Evolutionary conservation across 2,113 vertebrate genomes (phyloP).

Genomic region (Laticauda colubrina): DNA sequence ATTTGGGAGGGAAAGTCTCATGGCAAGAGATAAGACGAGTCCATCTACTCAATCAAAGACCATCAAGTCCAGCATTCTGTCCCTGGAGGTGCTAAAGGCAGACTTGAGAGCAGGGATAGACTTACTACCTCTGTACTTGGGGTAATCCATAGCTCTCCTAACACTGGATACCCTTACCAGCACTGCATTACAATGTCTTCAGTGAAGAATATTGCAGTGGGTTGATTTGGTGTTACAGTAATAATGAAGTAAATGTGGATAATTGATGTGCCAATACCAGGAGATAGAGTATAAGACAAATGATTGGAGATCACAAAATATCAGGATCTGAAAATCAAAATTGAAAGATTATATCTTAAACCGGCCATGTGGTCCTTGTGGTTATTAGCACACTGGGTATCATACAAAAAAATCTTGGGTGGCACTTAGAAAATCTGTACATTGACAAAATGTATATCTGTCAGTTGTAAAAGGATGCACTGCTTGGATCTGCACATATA

Average conservation of each 20-base stretch:
- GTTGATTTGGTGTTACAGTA: background rate
- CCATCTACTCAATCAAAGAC: background rate
- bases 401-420: background rate
- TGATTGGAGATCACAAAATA: background rate
- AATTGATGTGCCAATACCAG: background rate
- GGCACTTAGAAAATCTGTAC: too few species aligned
- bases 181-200: background rate
- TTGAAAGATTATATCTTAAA: background rate
- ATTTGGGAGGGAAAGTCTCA: background rate
- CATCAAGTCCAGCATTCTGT: background rate
- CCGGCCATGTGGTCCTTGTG: background rate
- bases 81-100: background rate
- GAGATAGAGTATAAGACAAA: background rate
- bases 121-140: background rate
- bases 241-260: background rate
- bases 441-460: too few species aligned
- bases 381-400: background rate
- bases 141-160: background rate
- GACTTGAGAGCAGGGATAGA: background rate
- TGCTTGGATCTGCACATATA: too few species aligned
- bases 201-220: background rate
- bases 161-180: background rate
- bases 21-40: background rate
- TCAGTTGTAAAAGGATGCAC: too few species aligned
- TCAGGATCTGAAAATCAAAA: background rate